A percentile compares a stretch with the other conserved stretches of the same genome.
phyloP scores from a whole-genome alignment of 2,797 vertebrate species.

The Ispidina lecontei region DNA sequence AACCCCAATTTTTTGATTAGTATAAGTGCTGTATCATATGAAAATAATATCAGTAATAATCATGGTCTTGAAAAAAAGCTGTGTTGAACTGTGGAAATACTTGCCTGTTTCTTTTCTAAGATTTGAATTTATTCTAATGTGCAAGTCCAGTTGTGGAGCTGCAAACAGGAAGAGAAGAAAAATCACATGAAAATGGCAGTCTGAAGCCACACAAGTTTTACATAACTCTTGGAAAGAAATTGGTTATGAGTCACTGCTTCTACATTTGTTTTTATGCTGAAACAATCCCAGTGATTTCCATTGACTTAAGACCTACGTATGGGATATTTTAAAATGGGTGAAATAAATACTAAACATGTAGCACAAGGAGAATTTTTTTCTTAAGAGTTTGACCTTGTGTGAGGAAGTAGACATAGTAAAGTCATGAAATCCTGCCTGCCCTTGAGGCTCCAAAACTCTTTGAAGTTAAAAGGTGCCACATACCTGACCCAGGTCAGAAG shows the following conservation, averaged over 20 bases:
- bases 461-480: slow-evolving; percentile 2
- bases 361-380: neutral
- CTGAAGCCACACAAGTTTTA: neutral
- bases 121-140: neutral
- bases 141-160: neutral
- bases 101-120: neutral
- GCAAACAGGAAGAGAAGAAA: neutral
- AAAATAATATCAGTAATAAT: neutral
- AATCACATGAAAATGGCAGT: neutral
- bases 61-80: neutral
- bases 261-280: neutral
- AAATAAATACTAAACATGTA: neutral
- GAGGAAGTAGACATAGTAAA: neutral
- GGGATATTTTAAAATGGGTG: neutral
- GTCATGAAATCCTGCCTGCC: neutral
- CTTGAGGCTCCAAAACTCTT: neutral
- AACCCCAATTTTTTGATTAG: neutral
- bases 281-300: neutral
- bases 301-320: neutral
- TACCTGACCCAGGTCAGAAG: slow-evolving; percentile 1
- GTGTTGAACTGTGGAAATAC: neutral
- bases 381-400: neutral
- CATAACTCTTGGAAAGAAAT: neutral
- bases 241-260: neutral
- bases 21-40: neutral